Percentiles rank a stretch among this genome's conserved stretches.
Conservation (phyloP, 2,113 vertebrate species). For the Siniperca chuatsi region DNA sequence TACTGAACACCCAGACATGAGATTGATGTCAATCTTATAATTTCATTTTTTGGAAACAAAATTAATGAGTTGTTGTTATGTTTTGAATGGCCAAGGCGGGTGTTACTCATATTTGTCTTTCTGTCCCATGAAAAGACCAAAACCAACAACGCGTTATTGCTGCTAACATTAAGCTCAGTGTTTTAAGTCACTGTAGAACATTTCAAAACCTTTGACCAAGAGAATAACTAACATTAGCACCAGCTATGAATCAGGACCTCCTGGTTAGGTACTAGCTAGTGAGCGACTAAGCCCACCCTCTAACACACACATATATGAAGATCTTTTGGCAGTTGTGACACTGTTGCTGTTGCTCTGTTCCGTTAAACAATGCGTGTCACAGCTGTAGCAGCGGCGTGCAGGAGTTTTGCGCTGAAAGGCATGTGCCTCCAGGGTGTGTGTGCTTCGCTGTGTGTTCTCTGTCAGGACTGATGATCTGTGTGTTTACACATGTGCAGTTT, state of each 20-base stretch:
- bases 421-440: slow-evolving; percentile 33
- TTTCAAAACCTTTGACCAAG: not conserved
- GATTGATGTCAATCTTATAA: not conserved
- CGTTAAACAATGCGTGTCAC: slow-evolving; percentile 20
- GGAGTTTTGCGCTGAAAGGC: not conserved
- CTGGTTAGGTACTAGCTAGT: not conserved
- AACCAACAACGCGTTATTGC: not conserved
- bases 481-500: slow-evolving; percentile 2
- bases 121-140: not conserved
- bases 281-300: not conserved
- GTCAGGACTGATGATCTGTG: slow-evolving; percentile 19
- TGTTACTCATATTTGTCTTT: not conserved
- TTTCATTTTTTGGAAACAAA: not conserved
- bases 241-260: not conserved
- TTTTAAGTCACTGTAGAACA: not conserved
- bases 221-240: not conserved
- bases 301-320: not conserved
- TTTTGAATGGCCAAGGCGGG: no score
- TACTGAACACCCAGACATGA: not conserved
- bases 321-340: slow-evolving; percentile 1
- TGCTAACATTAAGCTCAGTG: not conserved
- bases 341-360: not conserved
- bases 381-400: not conserved
- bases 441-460: slow-evolving; percentile 7
- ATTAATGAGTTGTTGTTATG: no score